Evolutionary conservation across 2,888 invertebrate species (phyloP).

Genomic region (Mongoloraphidia duomilia): DNA sequence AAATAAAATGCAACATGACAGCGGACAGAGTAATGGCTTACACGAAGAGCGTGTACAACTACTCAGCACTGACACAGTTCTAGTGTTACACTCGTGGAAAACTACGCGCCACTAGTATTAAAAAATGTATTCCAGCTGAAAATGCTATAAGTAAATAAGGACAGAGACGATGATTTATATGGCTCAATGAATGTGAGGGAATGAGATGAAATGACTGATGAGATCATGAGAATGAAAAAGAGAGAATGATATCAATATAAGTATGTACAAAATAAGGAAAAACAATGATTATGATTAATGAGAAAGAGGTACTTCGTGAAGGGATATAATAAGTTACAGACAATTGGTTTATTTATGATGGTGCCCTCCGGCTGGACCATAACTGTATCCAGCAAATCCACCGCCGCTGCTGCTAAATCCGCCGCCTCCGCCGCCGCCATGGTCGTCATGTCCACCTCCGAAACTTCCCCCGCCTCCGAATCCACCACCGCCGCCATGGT

Average conservation of each 20-base stretch:
- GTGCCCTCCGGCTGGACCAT: constrained; percentile 3
- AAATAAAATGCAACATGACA: too few species aligned
- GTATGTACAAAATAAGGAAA: not conserved
- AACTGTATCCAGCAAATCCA: constrained; percentile 1
- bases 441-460: not conserved
- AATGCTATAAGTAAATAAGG: too few species aligned
- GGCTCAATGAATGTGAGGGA: too few species aligned
- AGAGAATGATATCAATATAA: not conserved
- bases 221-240: too few species aligned
- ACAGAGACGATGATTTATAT: too few species aligned
- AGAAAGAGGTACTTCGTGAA: not conserved
- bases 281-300: not conserved
- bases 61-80: too few species aligned
- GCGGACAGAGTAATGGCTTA: too few species aligned
- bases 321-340: not conserved
- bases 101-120: too few species aligned
- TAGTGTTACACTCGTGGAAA: too few species aligned
- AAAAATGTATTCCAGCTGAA: too few species aligned
- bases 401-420: not conserved
- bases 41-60: too few species aligned
- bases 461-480: not conserved
- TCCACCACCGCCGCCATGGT: not conserved
- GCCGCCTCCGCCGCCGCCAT: not conserved
- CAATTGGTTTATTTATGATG: not conserved
- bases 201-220: too few species aligned